phyloP scores from a whole-genome alignment of 2,797 vertebrate species.

The Pangasius sanitwongsei region DNA sequence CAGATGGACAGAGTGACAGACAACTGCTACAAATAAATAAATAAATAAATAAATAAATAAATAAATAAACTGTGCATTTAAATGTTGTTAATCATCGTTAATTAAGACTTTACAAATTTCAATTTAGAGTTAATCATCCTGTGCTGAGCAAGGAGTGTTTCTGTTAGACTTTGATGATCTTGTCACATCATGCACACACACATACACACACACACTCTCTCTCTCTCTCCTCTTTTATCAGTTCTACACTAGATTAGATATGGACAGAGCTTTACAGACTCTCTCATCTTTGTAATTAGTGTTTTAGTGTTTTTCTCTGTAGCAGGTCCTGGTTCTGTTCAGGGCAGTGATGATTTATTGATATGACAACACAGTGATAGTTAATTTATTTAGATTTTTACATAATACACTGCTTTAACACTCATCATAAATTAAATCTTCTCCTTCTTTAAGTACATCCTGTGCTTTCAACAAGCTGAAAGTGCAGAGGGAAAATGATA shows the following conservation, averaged over 20 bases:
- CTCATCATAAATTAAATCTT: background rate
- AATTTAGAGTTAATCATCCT: background rate
- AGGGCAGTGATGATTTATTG: background rate
- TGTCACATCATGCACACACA: background rate
- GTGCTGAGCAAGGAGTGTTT: background rate
- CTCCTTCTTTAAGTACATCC: background rate
- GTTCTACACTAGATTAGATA: background rate
- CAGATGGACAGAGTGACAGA: background rate
- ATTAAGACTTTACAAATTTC: background rate
- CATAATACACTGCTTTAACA: background rate
- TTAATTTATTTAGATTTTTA: background rate
- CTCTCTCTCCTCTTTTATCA: background rate
- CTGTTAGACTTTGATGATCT: background rate
- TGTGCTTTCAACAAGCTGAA: background rate
- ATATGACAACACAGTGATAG: background rate
- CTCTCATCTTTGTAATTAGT: background rate
- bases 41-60: background rate
- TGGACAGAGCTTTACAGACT: background rate
- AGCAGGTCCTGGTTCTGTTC: background rate
- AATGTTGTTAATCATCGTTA: background rate
- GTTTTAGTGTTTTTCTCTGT: background rate
- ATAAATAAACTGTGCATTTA: background rate
- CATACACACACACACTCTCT: no score
- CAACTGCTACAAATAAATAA: background rate
- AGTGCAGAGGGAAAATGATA: no score